Evolutionary conservation across 2,113 vertebrate genomes (phyloP).

Genomic region (Pagrus major): DNA sequence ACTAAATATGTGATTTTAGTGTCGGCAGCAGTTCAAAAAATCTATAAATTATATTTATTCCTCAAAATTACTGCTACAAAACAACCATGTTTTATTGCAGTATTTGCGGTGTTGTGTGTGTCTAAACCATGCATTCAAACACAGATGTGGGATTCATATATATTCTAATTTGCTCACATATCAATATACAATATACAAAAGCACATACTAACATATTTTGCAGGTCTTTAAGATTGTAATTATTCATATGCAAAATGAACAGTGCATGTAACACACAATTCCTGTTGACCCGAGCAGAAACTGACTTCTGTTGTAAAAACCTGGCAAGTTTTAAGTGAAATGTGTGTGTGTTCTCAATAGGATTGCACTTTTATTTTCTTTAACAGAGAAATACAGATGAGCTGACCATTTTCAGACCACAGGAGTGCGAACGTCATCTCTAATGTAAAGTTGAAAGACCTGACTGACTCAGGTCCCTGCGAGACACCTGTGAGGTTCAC

Average conservation of each 20-base stretch:
- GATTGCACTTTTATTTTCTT: not conserved
- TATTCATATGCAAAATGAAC: not conserved
- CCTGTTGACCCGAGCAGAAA: not conserved
- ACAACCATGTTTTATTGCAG: not conserved
- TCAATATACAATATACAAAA: not conserved
- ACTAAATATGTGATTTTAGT: not conserved
- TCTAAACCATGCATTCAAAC: not conserved
- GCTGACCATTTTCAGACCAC: not conserved
- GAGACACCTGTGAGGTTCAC: slow-evolving; percentile 75
- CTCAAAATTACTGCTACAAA: not conserved
- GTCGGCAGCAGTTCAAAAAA: not conserved
- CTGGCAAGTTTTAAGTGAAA: not conserved
- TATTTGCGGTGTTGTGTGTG: not conserved
- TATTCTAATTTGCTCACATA: not conserved
- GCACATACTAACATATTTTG: not conserved
- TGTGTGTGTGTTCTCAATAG: not conserved
- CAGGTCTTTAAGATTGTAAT: not conserved
- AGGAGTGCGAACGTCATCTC: not conserved
- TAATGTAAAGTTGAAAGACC: not conserved
- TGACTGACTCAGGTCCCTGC: not conserved
- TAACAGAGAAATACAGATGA: not conserved
- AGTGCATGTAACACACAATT: too few species aligned
- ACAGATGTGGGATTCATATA: not conserved
- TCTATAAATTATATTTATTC: too few species aligned
- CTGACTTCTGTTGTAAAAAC: not conserved